Percentiles rank a stretch among this genome's conserved stretches.
Evolutionary conservation across 2,113 vertebrate species (phyloP).

Genomic region (Gila orcuttii): DNA sequence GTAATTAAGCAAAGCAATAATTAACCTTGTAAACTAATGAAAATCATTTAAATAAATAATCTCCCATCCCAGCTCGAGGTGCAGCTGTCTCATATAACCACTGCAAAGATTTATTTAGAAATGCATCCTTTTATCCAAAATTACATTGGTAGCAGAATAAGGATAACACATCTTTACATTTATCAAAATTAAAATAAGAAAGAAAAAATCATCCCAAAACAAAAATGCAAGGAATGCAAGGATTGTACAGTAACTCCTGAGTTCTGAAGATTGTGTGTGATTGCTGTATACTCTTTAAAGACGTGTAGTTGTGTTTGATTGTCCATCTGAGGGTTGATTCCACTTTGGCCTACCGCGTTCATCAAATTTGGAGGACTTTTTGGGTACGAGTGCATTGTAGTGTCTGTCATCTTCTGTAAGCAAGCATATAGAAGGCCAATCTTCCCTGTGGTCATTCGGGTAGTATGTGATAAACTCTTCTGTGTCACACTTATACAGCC

Average conservation of each 20-base stretch:
- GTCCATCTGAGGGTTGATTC: conserved; percentile 41
- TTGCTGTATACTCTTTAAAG: conserved; percentile 19
- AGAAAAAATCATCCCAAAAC: neutral
- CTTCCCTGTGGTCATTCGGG: conserved; percentile 75
- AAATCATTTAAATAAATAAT: neutral
- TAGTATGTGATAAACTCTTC: conserved; percentile 86
- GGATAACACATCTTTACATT: neutral
- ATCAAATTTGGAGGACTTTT: conserved; percentile 47
- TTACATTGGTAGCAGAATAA: neutral
- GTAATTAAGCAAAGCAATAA: neutral
- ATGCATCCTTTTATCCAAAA: neutral
- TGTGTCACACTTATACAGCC: conserved; percentile 82
- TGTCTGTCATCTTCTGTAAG: conserved; percentile 88
- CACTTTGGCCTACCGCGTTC: conserved; percentile 36
- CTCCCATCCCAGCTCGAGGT: neutral
- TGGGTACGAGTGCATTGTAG: conserved; percentile 82
- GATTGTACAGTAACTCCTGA: neutral
- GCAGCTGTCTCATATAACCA: neutral
- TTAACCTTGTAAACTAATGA: neutral
- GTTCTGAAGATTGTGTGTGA: neutral
- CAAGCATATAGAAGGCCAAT: conserved; percentile 81
- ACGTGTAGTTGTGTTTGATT: neutral
- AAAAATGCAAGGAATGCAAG: neutral
- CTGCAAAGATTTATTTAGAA: neutral
- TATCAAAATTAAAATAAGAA: neutral